Base-by-base conservation (phyloP, 2,797 vertebrate genomes). In the Leptatherina wallacei region DNA sequence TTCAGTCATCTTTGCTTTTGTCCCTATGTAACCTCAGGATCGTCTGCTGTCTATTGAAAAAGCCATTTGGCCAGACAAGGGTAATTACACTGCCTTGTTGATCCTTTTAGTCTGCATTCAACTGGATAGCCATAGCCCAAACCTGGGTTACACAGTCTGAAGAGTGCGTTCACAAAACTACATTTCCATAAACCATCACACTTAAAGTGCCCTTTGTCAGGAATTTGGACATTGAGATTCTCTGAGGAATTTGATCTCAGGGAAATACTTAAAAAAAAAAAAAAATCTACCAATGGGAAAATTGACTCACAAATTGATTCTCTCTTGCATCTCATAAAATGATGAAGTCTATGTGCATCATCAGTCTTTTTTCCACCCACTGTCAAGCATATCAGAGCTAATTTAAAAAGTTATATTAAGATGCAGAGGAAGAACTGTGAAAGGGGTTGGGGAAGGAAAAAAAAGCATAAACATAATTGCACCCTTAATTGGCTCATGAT, bases 401-500 rank as follows among this genome's bases (percentile, higher is more conserved):
- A 78, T 80, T 54, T 70, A 24, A 85, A 24, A 85, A 73, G 60
- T 71, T 75, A 33, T 58, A 73, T 78, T 81, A 40, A 69, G 62
- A 85, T 52, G 54, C 61, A 71, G 70, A 29, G 33, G 65, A 69
- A 58, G 36, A 76, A 78, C 67, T 61, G 14, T 1, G 8, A 1
- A 10, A 4, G 6, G 8, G n/a, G 8, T 49, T 14, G 24, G 7
- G 18, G 16, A 14, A 29, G 42, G 9, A 44, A 73, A 79, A 79
- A 71, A 69, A 11, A 38, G 42, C 24, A 12, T 54, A 60, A 70
- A 66, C 20, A 67, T 75, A 83, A 82, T 78, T 86, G 71, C 33
- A 61, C 44, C 59, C 59, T 78, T 85, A 87, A 88, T 88, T 90
- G 80, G 80, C 68, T 52, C 22, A n/a, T 91, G 90, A 91, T 73